Conservation (phyloP, 2,113 vertebrate genomes). For the Elaphurus davidianus region DNA sequence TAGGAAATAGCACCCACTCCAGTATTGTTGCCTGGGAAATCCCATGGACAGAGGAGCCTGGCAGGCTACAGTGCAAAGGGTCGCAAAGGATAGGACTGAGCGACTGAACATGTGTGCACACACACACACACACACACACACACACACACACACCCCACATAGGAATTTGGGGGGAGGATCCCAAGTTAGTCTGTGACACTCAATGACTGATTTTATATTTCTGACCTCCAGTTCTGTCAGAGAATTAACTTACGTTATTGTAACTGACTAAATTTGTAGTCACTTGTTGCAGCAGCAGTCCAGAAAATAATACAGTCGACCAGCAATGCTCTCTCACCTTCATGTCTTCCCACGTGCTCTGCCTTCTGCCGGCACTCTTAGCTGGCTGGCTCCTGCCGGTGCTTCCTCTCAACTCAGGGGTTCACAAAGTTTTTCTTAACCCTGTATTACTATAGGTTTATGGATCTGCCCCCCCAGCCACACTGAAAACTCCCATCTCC, state of each 20-base stretch:
- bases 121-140: too few relatives aligned
- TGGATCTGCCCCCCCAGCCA: too few relatives aligned
- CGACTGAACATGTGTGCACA: not conserved
- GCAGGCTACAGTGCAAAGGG: not conserved
- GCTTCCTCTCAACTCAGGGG: not conserved
- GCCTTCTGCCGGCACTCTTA: not conserved
- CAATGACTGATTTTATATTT: not conserved
- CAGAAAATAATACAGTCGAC: not conserved
- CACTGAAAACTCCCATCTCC: not conserved
- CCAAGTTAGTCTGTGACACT: not conserved
- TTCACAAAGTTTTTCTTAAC: not conserved
- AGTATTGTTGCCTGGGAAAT: not conserved
- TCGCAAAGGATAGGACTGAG: not conserved
- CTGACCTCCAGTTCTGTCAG: not conserved
- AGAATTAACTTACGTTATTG: not conserved
- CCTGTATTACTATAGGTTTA: rapidly evolving
- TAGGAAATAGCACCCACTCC: not conserved
- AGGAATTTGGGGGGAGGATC: not conserved
- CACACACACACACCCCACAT: not conserved
- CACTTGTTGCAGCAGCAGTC: not conserved
- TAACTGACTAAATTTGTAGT: not conserved
- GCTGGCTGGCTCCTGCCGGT: not conserved
- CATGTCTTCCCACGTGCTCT: rapidly evolving
- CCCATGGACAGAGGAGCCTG: not conserved
- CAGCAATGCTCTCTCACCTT: not conserved